Conservation (phyloP, 2,888 invertebrate species). For the Drosophila nigritarsus region DNA sequence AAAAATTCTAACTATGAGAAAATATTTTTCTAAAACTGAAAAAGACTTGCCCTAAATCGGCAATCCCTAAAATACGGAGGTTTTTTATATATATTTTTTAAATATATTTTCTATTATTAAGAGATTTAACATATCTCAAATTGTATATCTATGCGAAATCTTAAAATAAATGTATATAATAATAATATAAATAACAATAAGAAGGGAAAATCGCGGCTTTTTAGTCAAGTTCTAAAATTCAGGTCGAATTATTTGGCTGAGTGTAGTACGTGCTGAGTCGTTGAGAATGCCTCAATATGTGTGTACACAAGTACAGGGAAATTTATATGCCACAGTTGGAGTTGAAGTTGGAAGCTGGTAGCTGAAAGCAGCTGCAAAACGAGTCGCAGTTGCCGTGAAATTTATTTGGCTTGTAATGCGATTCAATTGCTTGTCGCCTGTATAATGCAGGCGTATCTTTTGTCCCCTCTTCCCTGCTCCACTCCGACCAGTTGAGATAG, state of each 20-base stretch:
- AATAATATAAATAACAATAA: not conserved
- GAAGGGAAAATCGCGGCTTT: not conserved
- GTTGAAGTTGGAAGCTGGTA: conserved; percentile 4
- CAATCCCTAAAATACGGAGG: too few species aligned
- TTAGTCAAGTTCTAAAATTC: not conserved
- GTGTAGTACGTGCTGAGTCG: conserved; percentile 11
- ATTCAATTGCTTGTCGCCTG: conserved; percentile 71
- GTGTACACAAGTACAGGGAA: conserved; percentile 30
- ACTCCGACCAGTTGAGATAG: conserved; percentile 43
- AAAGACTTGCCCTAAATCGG: not conserved
- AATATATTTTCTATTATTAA: not conserved
- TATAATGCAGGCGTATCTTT: conserved; percentile 68
- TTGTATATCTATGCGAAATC: too few species aligned
- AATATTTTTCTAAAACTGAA: not conserved
- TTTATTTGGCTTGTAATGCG: conserved; percentile 75
- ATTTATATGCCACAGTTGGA: conserved; percentile 44
- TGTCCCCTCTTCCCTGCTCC: conserved; percentile 10
- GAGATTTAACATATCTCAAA: too few species aligned
- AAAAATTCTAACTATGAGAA: not conserved
- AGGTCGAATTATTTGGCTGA: not conserved
- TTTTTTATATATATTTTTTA: not conserved
- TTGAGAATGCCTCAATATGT: conserved; percentile 38
- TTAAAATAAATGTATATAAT: too few species aligned
- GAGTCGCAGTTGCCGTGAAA: conserved; percentile 45
- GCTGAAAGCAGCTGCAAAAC: conserved; percentile 33